Percentiles rank a stretch among this genome's conserved stretches.
Evolutionary conservation across 2,113 vertebrate species (phyloP).

Genomic region (Mungos mungo): DNA sequence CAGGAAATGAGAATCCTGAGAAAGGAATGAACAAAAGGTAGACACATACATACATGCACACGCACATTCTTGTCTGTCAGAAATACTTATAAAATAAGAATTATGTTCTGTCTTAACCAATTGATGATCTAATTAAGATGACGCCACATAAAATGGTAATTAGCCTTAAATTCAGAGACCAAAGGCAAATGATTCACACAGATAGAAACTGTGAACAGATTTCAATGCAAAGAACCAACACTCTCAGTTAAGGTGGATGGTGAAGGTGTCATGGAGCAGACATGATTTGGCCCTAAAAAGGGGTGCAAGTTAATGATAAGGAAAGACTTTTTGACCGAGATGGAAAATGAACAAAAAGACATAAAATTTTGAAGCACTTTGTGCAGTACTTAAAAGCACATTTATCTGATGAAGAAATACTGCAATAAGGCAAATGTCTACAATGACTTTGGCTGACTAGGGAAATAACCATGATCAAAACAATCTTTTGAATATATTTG

Average conservation of each 20-base stretch:
- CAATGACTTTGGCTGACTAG: not conserved
- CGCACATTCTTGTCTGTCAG: not conserved
- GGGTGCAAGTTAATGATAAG: not conserved
- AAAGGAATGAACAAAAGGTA: not conserved
- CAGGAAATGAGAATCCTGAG: not conserved
- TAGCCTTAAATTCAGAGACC: not conserved
- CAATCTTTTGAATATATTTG: not conserved
- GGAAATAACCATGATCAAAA: not conserved
- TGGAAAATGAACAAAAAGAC: not conserved
- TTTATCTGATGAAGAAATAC: not conserved
- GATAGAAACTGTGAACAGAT: not conserved
- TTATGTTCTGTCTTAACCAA: not conserved
- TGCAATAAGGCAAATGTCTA: not conserved
- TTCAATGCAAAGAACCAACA: not conserved
- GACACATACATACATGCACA: not conserved
- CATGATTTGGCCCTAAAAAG: not conserved
- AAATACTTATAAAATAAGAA: not conserved
- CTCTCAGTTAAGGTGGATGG: not conserved
- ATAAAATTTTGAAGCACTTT: not conserved
- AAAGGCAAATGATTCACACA: not conserved
- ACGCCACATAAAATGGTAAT: not conserved
- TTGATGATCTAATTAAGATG: not conserved
- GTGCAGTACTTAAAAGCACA: not conserved
- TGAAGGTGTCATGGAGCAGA: not conserved
- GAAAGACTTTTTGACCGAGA: not conserved